A percentile compares a stretch with the other conserved stretches of the same genome.
These are phyloP conservation scores for Diaprepes abbreviatus DNA, from an alignment of 2,888 invertebrate genomes.

Conservation along the genomic window DNA sequence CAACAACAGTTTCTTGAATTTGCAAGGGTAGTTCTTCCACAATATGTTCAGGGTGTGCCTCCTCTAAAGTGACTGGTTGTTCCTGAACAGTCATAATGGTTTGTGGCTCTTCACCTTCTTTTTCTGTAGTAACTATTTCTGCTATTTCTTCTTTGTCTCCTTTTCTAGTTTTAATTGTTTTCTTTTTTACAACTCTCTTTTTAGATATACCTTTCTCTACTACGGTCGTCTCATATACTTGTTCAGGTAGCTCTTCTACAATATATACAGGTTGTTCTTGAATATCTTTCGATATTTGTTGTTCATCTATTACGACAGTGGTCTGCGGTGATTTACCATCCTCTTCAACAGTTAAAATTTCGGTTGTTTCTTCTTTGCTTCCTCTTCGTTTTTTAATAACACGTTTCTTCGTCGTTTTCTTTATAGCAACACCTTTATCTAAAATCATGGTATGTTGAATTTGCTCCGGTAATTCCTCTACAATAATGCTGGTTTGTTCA, in stretches of 20 bases:
- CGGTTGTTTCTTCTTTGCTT: conserved; percentile 65
- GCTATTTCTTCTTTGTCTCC: conserved; percentile 56
- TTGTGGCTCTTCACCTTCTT: conserved; percentile 59
- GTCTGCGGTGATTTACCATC: conserved; percentile 65
- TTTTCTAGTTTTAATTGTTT: conserved; percentile 65
- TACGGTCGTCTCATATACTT: conserved; percentile 56
- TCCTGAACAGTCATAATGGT: conserved; percentile 56
- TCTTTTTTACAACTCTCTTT: conserved; percentile 62
- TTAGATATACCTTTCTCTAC: conserved; percentile 67
- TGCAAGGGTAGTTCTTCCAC: conserved; percentile 59
- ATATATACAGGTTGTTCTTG: conserved; percentile 56
- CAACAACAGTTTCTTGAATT: conserved; percentile 56
- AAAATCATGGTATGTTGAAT: conserved; percentile 57
- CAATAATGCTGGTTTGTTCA: conserved; percentile 48
- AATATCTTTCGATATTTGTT: conserved; percentile 59
- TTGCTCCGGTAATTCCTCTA: conserved; percentile 65
- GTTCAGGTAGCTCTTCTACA: conserved; percentile 53
- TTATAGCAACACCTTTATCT: conserved; percentile 52
- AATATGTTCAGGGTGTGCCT: conserved; percentile 51
- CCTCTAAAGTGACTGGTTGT: conserved; percentile 65
- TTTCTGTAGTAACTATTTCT: conserved; percentile 64
- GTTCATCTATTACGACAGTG: conserved; percentile 58
- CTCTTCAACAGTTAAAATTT: conserved; percentile 67
- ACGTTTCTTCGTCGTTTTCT: conserved; percentile 63
- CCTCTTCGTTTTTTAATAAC: conserved; percentile 66